Evolutionary conservation across 2,888 invertebrate species (phyloP).

Genomic region (Drosophila lutescens): DNA sequence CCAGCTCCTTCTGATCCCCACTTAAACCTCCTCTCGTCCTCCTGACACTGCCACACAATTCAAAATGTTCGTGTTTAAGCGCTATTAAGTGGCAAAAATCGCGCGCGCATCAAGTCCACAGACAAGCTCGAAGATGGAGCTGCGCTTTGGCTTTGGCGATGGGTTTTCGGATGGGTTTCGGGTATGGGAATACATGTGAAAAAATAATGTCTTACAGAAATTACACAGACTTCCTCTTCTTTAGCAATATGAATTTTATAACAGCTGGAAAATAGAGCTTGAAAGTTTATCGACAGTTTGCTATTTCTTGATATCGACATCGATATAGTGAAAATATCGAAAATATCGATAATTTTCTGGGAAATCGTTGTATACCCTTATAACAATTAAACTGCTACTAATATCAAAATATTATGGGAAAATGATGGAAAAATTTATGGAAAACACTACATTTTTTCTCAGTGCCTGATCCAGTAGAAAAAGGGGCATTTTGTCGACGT

Average conservation of each 20-base stretch:
- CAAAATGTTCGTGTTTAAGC: constrained; percentile 83
- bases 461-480: constrained; percentile 12
- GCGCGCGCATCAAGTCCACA: constrained; percentile 70
- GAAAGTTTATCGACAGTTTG: no score
- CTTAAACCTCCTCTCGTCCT: constrained; percentile 29
- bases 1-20: constrained; percentile 27
- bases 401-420: no score
- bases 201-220: not conserved
- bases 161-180: constrained; percentile 9
- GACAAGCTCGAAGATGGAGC: constrained; percentile 45
- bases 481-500: constrained; percentile 42
- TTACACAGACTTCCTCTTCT: no score
- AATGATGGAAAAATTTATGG: no score
- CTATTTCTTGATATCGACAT: no score
- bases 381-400: no score
- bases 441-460: not conserved
- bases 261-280: no score
- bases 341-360: no score
- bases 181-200: not conserved
- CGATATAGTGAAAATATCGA: no score
- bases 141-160: constrained; percentile 16
- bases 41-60: constrained; percentile 53
- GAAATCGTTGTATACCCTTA: no score
- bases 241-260: no score
- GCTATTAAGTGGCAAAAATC: constrained; percentile 83